Evolutionary conservation across 2,113 vertebrate genomes (phyloP).

Genomic region (Glareola pratincola): DNA sequence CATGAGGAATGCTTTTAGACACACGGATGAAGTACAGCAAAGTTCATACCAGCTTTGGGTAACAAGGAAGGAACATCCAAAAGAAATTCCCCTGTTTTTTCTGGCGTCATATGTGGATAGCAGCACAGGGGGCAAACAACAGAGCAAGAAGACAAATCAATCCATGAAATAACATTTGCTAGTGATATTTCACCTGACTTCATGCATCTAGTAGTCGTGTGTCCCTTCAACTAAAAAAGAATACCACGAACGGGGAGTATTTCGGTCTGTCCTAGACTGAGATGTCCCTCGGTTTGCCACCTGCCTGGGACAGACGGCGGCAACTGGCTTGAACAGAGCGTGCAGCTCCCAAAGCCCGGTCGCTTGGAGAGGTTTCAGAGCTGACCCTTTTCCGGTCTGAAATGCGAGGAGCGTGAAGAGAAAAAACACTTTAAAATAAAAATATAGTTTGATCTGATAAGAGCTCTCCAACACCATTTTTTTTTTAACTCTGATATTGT

Average conservation of each 20-base stretch:
- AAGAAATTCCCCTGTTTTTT: not conserved
- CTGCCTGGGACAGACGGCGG: not conserved
- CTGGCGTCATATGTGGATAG: not conserved
- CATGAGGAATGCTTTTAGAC: fast-evolving
- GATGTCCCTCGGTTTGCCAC: not conserved
- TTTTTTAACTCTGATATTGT: not conserved
- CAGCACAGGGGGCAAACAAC: not conserved
- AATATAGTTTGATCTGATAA: not conserved
- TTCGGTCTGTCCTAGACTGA: not conserved
- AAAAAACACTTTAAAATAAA: not conserved
- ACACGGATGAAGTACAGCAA: fast-evolving
- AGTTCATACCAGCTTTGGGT: not conserved
- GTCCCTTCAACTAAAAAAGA: not conserved
- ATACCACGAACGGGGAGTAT: not conserved
- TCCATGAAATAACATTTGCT: not conserved
- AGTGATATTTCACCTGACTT: not conserved
- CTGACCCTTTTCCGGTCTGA: not conserved
- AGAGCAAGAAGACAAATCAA: not conserved
- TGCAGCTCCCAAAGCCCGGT: not conserved
- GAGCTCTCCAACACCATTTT: not conserved
- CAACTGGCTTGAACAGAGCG: not conserved
- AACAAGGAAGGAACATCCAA: not conserved
- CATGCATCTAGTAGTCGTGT: not conserved
- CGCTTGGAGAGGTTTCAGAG: not conserved
- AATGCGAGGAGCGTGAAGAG: not conserved